Evolutionary conservation across 2,113 vertebrate genomes (phyloP).

Genomic region (Mus spicilegus): DNA sequence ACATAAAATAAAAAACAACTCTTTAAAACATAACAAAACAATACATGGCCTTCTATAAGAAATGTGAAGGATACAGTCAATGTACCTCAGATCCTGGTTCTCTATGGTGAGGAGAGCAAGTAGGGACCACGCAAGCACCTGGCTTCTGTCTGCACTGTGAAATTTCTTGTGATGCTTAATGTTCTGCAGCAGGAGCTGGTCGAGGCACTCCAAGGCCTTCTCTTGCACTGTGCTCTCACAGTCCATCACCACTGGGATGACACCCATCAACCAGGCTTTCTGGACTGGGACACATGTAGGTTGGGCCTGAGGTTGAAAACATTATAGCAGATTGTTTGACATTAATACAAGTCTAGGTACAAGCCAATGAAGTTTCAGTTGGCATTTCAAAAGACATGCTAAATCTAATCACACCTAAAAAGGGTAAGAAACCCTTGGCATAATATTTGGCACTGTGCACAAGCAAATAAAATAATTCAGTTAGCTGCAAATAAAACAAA

Average conservation of each 20-base stretch:
- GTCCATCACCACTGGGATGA: slow-evolving; percentile 92
- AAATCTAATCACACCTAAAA: neutral
- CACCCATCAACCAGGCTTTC: slow-evolving; percentile 92
- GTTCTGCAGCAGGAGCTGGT: slow-evolving; percentile 90
- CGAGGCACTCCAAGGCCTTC: slow-evolving; percentile 93
- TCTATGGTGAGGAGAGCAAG: slow-evolving; percentile 90
- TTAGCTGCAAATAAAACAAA: neutral
- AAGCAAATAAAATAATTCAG: neutral
- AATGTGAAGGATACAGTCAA: neutral
- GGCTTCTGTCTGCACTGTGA: slow-evolving; percentile 76
- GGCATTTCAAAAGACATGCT: neutral
- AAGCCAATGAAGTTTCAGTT: neutral
- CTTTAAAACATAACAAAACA: neutral
- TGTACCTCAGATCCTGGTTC: slow-evolving; percentile 91
- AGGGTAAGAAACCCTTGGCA: neutral
- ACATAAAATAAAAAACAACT: too few relatives aligned
- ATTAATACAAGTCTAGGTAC: neutral
- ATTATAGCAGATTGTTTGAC: neutral
- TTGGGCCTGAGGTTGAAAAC: slow-evolving; percentile 86
- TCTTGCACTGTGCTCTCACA: slow-evolving; percentile 92
- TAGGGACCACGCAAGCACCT: slow-evolving; percentile 93
- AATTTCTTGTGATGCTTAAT: slow-evolving; percentile 86
- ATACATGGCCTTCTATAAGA: neutral
- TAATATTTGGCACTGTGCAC: neutral
- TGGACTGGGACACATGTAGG: slow-evolving; percentile 86